phyloP scores from a whole-genome alignment of 2,888 invertebrate genomes.

The Pachydiplax longipennis region DNA sequence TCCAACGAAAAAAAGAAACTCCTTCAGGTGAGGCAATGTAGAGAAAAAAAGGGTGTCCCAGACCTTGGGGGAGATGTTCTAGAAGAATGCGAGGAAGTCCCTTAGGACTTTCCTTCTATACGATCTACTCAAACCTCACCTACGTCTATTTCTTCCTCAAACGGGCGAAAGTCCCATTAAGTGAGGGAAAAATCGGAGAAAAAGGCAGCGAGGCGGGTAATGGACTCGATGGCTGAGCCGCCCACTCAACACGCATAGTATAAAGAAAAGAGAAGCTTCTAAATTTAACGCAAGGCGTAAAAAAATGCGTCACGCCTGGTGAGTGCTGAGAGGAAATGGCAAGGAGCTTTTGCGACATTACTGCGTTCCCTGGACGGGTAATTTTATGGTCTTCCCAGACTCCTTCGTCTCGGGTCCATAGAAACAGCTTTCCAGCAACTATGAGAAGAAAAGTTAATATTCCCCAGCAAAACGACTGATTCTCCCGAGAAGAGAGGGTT shows the following conservation, averaged over 20 bases:
- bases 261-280: neutral
- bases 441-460: too few relatives aligned
- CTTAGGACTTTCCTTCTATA: neutral
- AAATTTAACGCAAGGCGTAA: neutral
- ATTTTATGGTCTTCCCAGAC: too few relatives aligned
- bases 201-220: neutral
- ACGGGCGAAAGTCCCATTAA: neutral
- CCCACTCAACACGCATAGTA: neutral
- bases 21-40: slow-evolving; percentile 1
- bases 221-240: neutral
- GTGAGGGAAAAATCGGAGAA: neutral
- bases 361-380: too few relatives aligned
- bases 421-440: too few relatives aligned
- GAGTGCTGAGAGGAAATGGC: neutral
- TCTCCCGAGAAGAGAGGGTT: too few relatives aligned
- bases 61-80: too few relatives aligned
- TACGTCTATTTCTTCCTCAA: neutral
- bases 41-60: neutral
- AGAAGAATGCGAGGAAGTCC: too few relatives aligned
- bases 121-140: neutral
- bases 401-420: too few relatives aligned
- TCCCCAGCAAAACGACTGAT: too few relatives aligned
- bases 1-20: slow-evolving; percentile 11
- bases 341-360: neutral
- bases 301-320: neutral